Conservation (phyloP, 2,888 invertebrate genomes). For the Rugalucina vietnamica region DNA sequence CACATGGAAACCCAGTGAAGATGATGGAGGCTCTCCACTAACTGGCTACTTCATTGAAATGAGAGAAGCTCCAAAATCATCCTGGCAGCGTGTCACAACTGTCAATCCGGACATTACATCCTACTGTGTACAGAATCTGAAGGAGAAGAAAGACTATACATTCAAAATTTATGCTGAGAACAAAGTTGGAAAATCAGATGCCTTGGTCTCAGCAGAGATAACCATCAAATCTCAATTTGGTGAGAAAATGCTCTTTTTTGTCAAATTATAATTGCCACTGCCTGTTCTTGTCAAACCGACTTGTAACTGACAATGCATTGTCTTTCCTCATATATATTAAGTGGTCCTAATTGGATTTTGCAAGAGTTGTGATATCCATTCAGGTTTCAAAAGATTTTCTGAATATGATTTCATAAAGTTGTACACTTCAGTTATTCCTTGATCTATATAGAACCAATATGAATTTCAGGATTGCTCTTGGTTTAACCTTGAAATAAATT, state of each 20-base stretch:
- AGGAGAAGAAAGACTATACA: conserved; percentile 84
- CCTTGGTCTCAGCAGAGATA: conserved; percentile 74
- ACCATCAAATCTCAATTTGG: conserved; percentile 78
- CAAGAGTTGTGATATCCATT: too few relatives aligned
- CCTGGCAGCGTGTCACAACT: conserved; percentile 92
- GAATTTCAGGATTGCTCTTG: background rate
- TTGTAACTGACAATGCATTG: too few relatives aligned
- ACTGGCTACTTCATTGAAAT: conserved; percentile 82
- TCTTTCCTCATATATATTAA: too few relatives aligned
- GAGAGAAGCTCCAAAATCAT: conserved; percentile 82
- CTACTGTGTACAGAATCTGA: conserved; percentile 79
- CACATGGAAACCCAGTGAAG: conserved; percentile 89
- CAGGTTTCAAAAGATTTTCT: too few relatives aligned
- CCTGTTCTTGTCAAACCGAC: too few relatives aligned
- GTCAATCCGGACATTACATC: conserved; percentile 88
- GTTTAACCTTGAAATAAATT: too few relatives aligned
- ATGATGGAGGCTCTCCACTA: conserved; percentile 92
- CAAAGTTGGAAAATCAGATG: conserved; percentile 77
- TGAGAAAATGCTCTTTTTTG: too few relatives aligned
- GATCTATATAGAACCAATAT: background rate
- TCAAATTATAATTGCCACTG: too few relatives aligned
- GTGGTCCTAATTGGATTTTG: too few relatives aligned
- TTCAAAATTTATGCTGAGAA: conserved; percentile 83
- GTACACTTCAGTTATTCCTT: background rate
- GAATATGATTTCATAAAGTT: too few relatives aligned